Conservation (phyloP, 2,113 vertebrate genomes). For the Cavia porcellus region DNA sequence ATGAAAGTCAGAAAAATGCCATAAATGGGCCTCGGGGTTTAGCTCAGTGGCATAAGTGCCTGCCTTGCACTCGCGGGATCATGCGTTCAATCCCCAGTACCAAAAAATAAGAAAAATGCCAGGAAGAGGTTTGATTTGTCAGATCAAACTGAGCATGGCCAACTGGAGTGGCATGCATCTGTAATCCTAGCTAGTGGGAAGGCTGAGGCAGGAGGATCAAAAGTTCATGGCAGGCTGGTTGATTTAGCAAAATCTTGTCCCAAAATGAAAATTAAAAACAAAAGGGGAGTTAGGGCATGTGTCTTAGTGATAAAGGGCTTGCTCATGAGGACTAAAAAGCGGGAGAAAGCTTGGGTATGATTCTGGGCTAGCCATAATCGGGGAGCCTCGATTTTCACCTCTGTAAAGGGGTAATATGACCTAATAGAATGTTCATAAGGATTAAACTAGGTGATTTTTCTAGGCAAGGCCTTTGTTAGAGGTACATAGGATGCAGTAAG, state of each 20-base stretch:
- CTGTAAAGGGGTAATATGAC: neutral
- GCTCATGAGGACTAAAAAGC: neutral
- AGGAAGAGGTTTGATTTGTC: neutral
- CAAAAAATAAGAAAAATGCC: neutral
- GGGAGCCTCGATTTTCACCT: neutral
- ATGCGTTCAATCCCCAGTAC: no score
- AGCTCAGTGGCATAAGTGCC: no score
- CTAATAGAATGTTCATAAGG: neutral
- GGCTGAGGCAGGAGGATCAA: neutral
- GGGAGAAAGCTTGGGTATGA: neutral
- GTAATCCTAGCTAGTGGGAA: neutral
- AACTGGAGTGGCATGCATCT: neutral
- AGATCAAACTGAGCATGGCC: neutral
- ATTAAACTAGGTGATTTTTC: conserved; percentile 15
- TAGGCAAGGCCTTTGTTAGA: neutral
- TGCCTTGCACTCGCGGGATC: no score
- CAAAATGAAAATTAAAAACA: neutral
- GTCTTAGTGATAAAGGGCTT: neutral
- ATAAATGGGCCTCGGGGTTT: no score
- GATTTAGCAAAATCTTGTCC: neutral
- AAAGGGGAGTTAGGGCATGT: neutral
- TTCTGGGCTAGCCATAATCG: neutral
- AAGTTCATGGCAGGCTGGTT: neutral
- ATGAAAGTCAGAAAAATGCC: neutral
- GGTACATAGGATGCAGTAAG: neutral